Base-by-base conservation (phyloP, 2,888 invertebrate species). In the Amblyjoppa fuscipennis region DNA sequence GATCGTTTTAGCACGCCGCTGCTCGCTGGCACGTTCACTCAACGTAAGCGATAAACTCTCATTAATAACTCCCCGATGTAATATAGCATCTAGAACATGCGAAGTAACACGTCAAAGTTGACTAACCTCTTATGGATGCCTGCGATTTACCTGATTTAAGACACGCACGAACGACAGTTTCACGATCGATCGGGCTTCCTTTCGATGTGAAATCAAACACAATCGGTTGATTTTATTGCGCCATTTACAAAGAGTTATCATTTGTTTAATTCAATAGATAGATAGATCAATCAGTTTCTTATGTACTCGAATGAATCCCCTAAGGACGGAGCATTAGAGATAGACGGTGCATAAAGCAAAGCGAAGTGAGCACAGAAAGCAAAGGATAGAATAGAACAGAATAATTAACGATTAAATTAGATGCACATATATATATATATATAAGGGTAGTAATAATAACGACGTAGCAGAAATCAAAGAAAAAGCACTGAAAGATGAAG, bases 1-100 rank as follows among this genome's bases (percentile, higher is more conserved):
- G 74, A 83, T 66, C 28, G 45, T 41, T 20, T 68, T 78, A 59
- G 38, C 73, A 81, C 59, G 73, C 73, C 76, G 45, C 45, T 61
- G 74, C 51, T 74, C 51, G 71, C 41, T 20, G 20, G n/a, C 13
- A 78, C 74, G 73, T 84, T 80, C 53, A 34, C 70, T 64, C 61
- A 64, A 75, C 53, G 20, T 56, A 34, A n/a, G 25, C 59, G 59
- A 83, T 83, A 79, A 79, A 83, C 79, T 83, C 45, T 79, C 75
- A 75, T 83, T 74, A 79, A 83, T 75, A 38, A 66, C 61, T 64
- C 0, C 64, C 34, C 64, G 34, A 64, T 4, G n/a, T 31, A 64
- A 64, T 31, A 64, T 16, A 4, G 13, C 28, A 25, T 28, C 59
- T 28, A 11, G 59, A 11, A 13, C 25, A 59, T 28, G 59, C 4